These are phyloP conservation scores for Oncorhynchus kisutch DNA, from an alignment of 2,113 vertebrate genomes.

Conservation along the genomic window DNA sequence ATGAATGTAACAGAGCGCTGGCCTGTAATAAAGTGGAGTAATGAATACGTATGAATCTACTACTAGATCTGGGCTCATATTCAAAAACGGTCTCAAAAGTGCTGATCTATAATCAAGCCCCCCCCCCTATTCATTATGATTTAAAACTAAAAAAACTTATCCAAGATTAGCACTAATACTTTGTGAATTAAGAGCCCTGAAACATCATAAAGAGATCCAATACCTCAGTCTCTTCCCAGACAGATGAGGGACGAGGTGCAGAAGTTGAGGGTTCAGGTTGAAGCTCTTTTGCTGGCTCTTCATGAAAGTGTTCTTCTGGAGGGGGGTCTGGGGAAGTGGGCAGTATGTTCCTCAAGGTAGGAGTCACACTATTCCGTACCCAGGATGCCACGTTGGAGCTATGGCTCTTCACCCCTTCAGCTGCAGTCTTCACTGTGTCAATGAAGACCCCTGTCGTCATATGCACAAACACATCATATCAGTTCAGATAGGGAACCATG, in stretches of 20 bases:
- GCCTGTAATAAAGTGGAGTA: not conserved
- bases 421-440: slow-evolving; percentile 69
- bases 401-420: slow-evolving; percentile 72
- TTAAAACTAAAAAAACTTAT: no score
- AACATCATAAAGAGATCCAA: no score
- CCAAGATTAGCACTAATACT: no score
- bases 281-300: not conserved
- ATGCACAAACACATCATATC: not conserved
- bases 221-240: slow-evolving; percentile 56
- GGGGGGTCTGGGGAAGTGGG: slow-evolving; percentile 54
- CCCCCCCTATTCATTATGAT: no score
- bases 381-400: slow-evolving; percentile 68
- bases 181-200: no score
- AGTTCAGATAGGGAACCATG: not conserved
- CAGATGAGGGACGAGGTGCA: slow-evolving; percentile 26
- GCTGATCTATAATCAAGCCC: no score
- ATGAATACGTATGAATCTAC: not conserved
- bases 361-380: slow-evolving; percentile 69
- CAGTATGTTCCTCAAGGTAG: slow-evolving; percentile 60
- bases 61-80: no score
- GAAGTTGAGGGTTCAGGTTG: slow-evolving; percentile 47
- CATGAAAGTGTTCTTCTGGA: not conserved
- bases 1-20: not conserved
- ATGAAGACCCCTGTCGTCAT: slow-evolving; percentile 66
- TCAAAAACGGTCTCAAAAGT: no score